Percentiles rank a stretch among this genome's conserved stretches.
These are phyloP conservation scores for Scomber japonicus DNA, from an alignment of 2,113 vertebrate genomes.

Conservation along the genomic window DNA sequence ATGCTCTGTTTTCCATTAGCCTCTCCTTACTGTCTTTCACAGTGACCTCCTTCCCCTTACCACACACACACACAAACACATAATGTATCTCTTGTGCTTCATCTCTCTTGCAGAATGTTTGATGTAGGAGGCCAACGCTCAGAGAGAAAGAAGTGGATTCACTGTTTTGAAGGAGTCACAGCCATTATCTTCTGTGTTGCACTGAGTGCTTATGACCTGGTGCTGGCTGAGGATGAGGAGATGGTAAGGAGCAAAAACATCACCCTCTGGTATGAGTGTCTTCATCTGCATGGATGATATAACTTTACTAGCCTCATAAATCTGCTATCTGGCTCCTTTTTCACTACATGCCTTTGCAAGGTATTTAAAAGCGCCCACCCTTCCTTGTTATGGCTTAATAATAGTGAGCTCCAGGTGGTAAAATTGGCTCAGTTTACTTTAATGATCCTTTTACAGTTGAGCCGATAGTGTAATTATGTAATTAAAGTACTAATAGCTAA, in stretches of 20 bases:
- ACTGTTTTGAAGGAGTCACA: conserved; percentile 98
- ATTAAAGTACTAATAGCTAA: conserved; percentile 17
- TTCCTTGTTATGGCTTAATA: conserved; percentile 37
- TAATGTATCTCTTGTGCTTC: conserved; percentile 38
- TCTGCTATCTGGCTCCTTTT: conserved; percentile 20
- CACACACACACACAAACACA: background rate
- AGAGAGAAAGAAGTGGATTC: conserved; percentile 96
- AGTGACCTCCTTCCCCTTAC: background rate
- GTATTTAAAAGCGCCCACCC: background rate
- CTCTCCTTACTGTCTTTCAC: conserved; percentile 27
- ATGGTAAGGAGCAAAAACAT: conserved; percentile 88
- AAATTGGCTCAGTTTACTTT: conserved; percentile 33
- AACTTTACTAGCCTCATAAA: conserved; percentile 19
- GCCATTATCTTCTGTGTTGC: conserved; percentile 99
- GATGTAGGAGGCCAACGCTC: conserved; percentile 95
- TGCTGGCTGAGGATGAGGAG: conserved; percentile 98
- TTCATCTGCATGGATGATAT: conserved; percentile 13
- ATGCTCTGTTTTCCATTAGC: background rate
- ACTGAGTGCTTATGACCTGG: conserved; percentile 96
- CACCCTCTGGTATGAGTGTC: background rate
- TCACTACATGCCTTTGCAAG: background rate
- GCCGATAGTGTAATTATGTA: conserved; percentile 34
- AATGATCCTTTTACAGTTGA: conserved; percentile 19
- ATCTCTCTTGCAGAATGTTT: conserved; percentile 90
- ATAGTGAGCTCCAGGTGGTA: conserved; percentile 17